Conservation (phyloP, 2,888 invertebrate species). For the Seira sanloemensis region DNA sequence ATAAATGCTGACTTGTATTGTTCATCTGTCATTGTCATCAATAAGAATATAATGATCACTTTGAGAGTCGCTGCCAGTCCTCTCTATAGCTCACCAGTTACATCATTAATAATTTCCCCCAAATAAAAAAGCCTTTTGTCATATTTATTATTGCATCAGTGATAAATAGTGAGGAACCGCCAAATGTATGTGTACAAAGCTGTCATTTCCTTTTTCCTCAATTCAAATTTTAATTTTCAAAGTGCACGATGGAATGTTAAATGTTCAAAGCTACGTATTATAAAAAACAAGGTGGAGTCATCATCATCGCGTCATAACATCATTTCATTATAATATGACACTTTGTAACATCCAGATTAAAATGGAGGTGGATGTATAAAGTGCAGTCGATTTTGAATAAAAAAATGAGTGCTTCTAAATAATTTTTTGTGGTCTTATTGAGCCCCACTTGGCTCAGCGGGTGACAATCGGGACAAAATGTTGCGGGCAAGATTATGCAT, state of each 20-base stretch:
- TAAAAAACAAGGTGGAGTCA: constrained; percentile 50
- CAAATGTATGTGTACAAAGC: constrained; percentile 29
- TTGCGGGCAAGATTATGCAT: constrained; percentile 1
- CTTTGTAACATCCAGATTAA: constrained; percentile 26
- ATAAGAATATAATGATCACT: constrained; percentile 9
- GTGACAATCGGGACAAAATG: constrained; percentile 44
- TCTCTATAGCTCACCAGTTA: too few relatives aligned
- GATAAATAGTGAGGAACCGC: not conserved
- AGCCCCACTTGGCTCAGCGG: constrained; percentile 59
- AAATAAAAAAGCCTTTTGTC: not conserved
- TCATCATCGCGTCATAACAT: constrained; percentile 21
- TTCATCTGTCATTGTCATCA: constrained; percentile 37
- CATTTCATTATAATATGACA: constrained; percentile 17
- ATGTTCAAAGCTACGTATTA: not conserved
- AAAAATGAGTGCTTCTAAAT: not conserved
- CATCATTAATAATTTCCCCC: constrained; percentile 4
- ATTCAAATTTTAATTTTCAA: constrained; percentile 14
- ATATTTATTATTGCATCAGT: not conserved
- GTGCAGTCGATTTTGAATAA: constrained; percentile 5
- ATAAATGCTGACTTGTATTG: not conserved
- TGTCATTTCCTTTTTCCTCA: constrained; percentile 61
- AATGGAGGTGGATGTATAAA: too few relatives aligned
- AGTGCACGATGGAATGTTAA: constrained; percentile 11
- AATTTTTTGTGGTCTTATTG: constrained; percentile 18
- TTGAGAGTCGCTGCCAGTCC: not conserved